Percentiles rank a stretch among this genome's conserved stretches.
Conservation (phyloP, 1,140 invertebrate genomes). For the Sinonovacula constricta region DNA sequence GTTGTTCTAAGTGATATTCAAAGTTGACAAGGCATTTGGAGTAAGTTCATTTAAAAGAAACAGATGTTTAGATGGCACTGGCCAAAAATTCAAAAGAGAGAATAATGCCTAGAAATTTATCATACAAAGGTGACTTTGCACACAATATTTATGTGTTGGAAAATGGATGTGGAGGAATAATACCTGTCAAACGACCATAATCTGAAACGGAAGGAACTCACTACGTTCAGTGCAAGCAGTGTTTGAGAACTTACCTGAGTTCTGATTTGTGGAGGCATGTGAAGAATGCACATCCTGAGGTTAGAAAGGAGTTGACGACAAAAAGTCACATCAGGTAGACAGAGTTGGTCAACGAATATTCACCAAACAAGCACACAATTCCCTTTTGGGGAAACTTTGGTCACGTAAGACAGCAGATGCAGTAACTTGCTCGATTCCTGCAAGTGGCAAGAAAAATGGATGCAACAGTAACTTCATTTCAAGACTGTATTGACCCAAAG, state of each 20-base stretch:
- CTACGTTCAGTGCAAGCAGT: not conserved
- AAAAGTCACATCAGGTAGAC: not conserved
- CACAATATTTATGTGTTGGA: no score
- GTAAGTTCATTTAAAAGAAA: no score
- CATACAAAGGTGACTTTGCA: no score
- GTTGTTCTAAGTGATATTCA: no score
- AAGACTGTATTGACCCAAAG: not conserved
- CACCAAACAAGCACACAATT: not conserved
- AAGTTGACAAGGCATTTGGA: no score
- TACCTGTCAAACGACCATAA: constrained; percentile 14
- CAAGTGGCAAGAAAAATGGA: not conserved
- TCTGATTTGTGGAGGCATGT: constrained; percentile 22
- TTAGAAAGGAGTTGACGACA: not conserved
- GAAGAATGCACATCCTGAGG: constrained; percentile 14
- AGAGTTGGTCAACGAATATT: not conserved
- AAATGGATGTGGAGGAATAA: no score
- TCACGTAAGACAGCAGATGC: not conserved
- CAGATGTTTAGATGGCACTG: no score
- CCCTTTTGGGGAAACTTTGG: not conserved
- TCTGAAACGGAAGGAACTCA: not conserved
- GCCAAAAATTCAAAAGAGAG: no score
- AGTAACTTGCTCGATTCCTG: not conserved
- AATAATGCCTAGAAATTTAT: no score
- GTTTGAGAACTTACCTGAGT: constrained; percentile 12
- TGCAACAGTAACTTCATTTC: not conserved